Evolutionary conservation across 2,888 invertebrate genomes (phyloP).

Genomic region (Drosophila parthenogenetica): DNA sequence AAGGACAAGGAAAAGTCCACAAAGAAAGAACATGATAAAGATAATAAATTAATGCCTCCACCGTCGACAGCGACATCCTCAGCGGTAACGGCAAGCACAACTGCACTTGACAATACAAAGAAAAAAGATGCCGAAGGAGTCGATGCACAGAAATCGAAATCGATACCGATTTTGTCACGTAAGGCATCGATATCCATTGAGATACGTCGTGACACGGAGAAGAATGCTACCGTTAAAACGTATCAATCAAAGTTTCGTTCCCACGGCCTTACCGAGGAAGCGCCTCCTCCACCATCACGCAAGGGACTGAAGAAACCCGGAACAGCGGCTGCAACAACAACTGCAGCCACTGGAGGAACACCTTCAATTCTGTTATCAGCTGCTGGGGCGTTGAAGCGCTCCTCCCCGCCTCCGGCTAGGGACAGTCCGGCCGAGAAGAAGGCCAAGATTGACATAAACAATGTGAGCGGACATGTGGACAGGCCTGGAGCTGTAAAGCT

Average conservation of each 20-base stretch:
- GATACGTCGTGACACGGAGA: conserved; percentile 89
- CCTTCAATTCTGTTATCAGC: conserved; percentile 66
- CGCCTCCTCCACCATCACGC: conserved; percentile 93
- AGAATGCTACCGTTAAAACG: conserved; percentile 96
- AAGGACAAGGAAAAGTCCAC: conserved; percentile 77
- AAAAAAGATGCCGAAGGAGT: conserved; percentile 86
- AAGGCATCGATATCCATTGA: conserved; percentile 93
- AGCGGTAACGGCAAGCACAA: background rate
- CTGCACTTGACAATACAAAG: conserved; percentile 87
- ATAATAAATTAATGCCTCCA: conserved; percentile 88
- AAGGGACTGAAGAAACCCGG: conserved; percentile 88
- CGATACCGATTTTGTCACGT: conserved; percentile 84
- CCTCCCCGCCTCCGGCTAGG: conserved; percentile 75
- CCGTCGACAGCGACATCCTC: conserved; percentile 79
- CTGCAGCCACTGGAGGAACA: conserved; percentile 65
- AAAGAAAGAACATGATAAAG: conserved; percentile 87
- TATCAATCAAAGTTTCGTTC: conserved; percentile 96
- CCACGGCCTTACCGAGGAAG: conserved; percentile 94
- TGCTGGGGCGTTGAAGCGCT: conserved; percentile 69
- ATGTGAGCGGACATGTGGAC: conserved; percentile 86
- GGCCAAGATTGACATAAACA: conserved; percentile 87
- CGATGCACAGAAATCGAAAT: conserved; percentile 72
- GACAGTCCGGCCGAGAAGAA: conserved; percentile 90
- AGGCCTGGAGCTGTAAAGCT: conserved; percentile 93
- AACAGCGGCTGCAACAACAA: conserved; percentile 82